These are phyloP conservation scores for Luscinia luscinia DNA, from an alignment of 2,797 vertebrate genomes.

Conservation along the genomic window DNA sequence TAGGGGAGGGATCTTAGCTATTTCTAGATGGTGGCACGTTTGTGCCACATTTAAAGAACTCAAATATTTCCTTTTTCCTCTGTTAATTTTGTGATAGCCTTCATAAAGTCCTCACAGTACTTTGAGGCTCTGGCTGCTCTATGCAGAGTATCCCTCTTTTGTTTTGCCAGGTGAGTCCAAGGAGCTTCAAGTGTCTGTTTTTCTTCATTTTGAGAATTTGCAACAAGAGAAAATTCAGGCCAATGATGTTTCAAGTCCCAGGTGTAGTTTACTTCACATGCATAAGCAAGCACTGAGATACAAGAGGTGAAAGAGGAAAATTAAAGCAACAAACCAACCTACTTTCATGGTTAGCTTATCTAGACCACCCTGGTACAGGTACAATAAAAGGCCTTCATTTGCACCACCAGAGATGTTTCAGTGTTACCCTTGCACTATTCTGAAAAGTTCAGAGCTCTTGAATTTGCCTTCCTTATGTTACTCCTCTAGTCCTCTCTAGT, in stretches of 20 bases:
- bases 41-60: background rate
- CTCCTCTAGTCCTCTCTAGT: background rate
- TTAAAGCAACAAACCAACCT: background rate
- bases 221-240: too few relatives aligned
- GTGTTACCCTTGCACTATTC: background rate
- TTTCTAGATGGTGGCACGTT: background rate
- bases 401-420: background rate
- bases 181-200: background rate
- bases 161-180: background rate
- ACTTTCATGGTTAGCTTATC: background rate
- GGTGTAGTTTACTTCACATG: background rate
- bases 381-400: background rate
- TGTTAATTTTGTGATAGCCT: background rate
- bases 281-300: background rate
- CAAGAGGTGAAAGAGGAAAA: background rate
- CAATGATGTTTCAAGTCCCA: background rate
- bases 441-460: background rate
- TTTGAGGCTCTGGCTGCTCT: background rate
- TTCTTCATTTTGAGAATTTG: background rate
- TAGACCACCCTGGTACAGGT: background rate
- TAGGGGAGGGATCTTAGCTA: background rate
- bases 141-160: accelerated
- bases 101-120: background rate
- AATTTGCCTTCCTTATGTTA: background rate
- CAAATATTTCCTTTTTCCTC: background rate